Base-by-base conservation (phyloP, 2,113 vertebrate genomes). In the Miniopterus natalensis region DNA sequence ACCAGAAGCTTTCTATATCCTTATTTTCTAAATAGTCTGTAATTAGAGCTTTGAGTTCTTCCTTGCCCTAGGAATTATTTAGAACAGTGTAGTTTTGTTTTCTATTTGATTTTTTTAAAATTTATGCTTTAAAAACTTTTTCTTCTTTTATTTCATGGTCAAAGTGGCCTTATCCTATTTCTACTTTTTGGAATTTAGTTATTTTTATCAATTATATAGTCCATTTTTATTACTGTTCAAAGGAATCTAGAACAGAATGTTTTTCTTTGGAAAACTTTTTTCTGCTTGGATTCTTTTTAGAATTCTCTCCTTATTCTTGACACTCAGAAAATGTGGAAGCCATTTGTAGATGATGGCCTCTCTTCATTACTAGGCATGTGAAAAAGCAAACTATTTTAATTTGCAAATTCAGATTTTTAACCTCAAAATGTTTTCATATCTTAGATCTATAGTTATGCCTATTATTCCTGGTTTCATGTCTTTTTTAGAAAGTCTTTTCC, bases 11-110 rank as follows among this genome's bases (percentile, higher is more conserved):
- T 12, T 51, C 51, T 25, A 49, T 93, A 88, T 59, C 42, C 20
- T 89, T 94, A 87, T 90, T 87, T 95, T 70, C 42, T 77, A 92
- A 94, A 80, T 66, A 66, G 29, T 77, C 79, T 92, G 11, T 92
- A 97, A 94, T 90, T 92, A 93, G 14, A 93, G 47, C 45, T 84
- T 92, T 65, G 7, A 84, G 89, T 70, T 96, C 51, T 42, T 91
- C 21, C 55, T 93, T 87, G 49, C 70, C 40, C 1, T 59, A 80
- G 29, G 42, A 93, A 75, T 88, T 92, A 83, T 77, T 84, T 92
- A 90, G 45, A 94, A 84, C 1, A 75, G 17, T 61, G 17, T 87
- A 21, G 17, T 86, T 92, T 95, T 93, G 9, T 80, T 89, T 95
- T 17, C 17, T 73, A 29, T 94, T 70, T 87, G 29, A 57, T 68